Base-by-base conservation (phyloP, 2,797 vertebrate species). In the Perodicticus potto region DNA sequence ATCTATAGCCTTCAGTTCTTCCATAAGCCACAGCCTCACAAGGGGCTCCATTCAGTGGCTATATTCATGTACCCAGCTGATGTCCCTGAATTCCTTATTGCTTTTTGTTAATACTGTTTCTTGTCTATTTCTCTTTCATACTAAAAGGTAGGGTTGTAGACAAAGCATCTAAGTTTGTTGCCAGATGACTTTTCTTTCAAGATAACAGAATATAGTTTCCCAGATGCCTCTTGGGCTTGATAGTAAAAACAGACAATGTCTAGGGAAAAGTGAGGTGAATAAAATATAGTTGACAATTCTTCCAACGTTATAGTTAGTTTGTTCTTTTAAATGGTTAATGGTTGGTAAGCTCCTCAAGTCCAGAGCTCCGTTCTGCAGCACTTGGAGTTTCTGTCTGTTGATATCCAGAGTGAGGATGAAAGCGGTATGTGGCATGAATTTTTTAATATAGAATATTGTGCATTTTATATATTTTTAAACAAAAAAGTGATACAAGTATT, bases 131-230 rank as follows among this genome's bases (percentile, higher is more conserved):
- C 70, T 69, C 14, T 45, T 91, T 88, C 45, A 43, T 53, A 34
- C 9, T 45, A 22, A 89, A 89, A 89, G 10, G 10, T 72, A 40
- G 14, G 12, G 43, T 65, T 22, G 86, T 61, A 57, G 7, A 89
- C 65, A 87, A 55, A 91, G 73, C 43, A 78, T 20, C 40, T 32
- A 76, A n/a, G 12, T 82, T 90, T 95, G 12, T 63, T 86, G 23
- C 45, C 61, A 86, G 13, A 0, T 95, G 67, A 77, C 77, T 65
- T 88, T 82, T 93, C 55, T 92, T 95, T 81, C 22, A 63, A 25
- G 55, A 81, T 67, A 85, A 88, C 29, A 32, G 34, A 93, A 59
- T 53, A 63, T 4, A 57, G 7, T 86, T 92, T 91, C 14, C 16
- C 13, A 55, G 11, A 53, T 80, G 37, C 5, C 61, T 91, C 23